Evolutionary conservation across 2,797 vertebrate species (phyloP), one percentile per base, ranked within the genome.

Genomic region (Natrix natrix): DNA sequence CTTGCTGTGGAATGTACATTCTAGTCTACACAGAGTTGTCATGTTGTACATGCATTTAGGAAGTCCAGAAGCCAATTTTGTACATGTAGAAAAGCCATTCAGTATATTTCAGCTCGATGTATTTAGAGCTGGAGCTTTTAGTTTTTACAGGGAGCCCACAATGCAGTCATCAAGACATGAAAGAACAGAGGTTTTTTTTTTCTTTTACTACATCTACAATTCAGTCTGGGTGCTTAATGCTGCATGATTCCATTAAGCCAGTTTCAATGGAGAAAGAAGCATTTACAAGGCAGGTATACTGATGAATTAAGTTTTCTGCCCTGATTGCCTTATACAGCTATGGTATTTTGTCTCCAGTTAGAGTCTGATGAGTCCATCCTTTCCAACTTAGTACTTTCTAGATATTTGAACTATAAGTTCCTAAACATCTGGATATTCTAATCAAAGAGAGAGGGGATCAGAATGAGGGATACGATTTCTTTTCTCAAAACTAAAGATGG

Each of bases 261-360:
- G 22, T 83, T 92, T 52, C 56, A 83, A 52, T 32, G 74, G 66
- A 54, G 66, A 89, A 92, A 83, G 66, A 54, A 89, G 56, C 63
- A 78, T 89, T 78, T 92, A 89, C 87, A 92, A 92, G 55, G 22
- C 55, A 60, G 66, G 63, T 52, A 7, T 83, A 69, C 52, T 43
- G 54, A 63, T 43, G 52, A 88, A 92, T 92, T 90, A 92, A 86
- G 57, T 43, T 92, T 86, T 92, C 57, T 83, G 37, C 37, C n/a
- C 48, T 28, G 57, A 86, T 86, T 92, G 57, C 61, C 86, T 57
- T 87, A 88, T 48, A 55, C 16, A 28, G 24, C 24, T 88, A 52
- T 4, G 48, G 48, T 52, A 88, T 56, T 74, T 63, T 74, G 32
- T 87, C 66, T 63, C 57, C 74, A 90, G 22, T 24, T 89, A 66